Percentiles rank a stretch among this genome's conserved stretches.
phyloP scores from a whole-genome alignment of 2,888 invertebrate genomes.

The Dascillus cervinus region DNA sequence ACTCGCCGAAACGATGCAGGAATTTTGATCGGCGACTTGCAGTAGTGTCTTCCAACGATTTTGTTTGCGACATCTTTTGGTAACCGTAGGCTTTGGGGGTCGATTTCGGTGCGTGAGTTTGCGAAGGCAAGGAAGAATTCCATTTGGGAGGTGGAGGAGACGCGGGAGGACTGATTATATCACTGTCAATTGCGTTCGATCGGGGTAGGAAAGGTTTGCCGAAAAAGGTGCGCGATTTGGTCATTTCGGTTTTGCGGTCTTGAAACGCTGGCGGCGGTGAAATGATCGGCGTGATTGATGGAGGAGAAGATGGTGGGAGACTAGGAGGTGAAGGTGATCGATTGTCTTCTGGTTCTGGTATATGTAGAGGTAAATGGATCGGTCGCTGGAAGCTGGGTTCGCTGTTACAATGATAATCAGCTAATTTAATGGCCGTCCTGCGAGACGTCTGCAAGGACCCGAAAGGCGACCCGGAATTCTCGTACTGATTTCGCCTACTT shows the following conservation, averaged over 20 bases:
- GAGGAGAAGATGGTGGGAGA: constrained; percentile 48
- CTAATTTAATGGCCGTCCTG: constrained; percentile 44
- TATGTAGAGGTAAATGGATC: constrained; percentile 33
- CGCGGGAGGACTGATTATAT: constrained; percentile 46
- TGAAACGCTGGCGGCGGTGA: constrained; percentile 66
- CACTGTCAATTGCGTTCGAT: constrained; percentile 49
- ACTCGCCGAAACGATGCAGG: constrained; percentile 47
- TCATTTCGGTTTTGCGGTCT: constrained; percentile 38
- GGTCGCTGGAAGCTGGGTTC: constrained; percentile 37
- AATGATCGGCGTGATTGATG: constrained; percentile 60
- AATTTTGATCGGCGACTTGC: constrained; percentile 51
- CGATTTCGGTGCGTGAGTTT: constrained; percentile 25
- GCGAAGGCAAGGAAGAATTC: constrained; percentile 18
- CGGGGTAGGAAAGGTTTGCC: constrained; percentile 48
- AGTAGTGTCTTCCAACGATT: constrained; percentile 48
- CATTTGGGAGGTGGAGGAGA: constrained; percentile 38
- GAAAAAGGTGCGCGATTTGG: constrained; percentile 36
- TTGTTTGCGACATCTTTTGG: constrained; percentile 45
- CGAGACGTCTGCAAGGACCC: constrained; percentile 38
- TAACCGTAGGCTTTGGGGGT: constrained; percentile 12
- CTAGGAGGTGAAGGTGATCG: constrained; percentile 38
- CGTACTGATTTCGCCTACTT: constrained; percentile 40
- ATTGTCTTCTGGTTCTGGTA: constrained; percentile 35
- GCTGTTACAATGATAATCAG: constrained; percentile 47
- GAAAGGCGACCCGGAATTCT: constrained; percentile 23